Evolutionary conservation across 2,888 invertebrate genomes (phyloP).

Genomic region (Ellobium chinense): DNA sequence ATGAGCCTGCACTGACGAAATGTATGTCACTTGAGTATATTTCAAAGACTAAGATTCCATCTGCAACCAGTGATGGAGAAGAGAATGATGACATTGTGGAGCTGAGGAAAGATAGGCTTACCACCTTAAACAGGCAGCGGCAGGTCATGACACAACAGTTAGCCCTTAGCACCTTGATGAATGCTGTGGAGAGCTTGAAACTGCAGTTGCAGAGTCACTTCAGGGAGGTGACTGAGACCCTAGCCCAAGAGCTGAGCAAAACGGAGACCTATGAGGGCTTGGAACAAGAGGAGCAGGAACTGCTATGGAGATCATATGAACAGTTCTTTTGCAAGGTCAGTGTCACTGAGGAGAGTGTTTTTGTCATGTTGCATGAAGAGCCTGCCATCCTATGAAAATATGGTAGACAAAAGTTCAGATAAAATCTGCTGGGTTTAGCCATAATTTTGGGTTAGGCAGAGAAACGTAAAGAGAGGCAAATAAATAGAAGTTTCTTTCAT

Average conservation of each 20-base stretch:
- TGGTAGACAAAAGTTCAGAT: too few relatives aligned
- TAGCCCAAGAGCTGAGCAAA: neutral
- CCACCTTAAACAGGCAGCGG: neutral
- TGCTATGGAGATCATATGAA: slow-evolving; percentile 42
- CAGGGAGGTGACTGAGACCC: slow-evolving; percentile 12
- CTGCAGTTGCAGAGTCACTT: slow-evolving; percentile 2
- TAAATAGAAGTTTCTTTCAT: too few relatives aligned
- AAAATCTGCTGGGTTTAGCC: too few relatives aligned
- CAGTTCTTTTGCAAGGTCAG: slow-evolving; percentile 33
- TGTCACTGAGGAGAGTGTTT: too few relatives aligned
- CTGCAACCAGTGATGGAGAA: neutral
- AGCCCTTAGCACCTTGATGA: slow-evolving; percentile 28
- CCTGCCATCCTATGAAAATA: too few relatives aligned
- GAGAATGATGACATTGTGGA: too few relatives aligned
- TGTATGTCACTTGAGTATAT: too few relatives aligned
- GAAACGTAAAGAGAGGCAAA: too few relatives aligned
- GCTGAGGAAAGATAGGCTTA: neutral
- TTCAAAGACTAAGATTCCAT: neutral
- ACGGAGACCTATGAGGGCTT: neutral
- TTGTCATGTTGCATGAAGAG: too few relatives aligned
- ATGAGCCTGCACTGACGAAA: neutral
- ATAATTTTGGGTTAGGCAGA: too few relatives aligned
- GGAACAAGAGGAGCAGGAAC: slow-evolving; percentile 17
- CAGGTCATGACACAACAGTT: slow-evolving; percentile 20
- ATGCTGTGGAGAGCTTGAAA: slow-evolving; percentile 19